These are phyloP conservation scores for Temnothorax curvispinosus DNA, from an alignment of 1,140 invertebrate species.

Conservation along the genomic window DNA sequence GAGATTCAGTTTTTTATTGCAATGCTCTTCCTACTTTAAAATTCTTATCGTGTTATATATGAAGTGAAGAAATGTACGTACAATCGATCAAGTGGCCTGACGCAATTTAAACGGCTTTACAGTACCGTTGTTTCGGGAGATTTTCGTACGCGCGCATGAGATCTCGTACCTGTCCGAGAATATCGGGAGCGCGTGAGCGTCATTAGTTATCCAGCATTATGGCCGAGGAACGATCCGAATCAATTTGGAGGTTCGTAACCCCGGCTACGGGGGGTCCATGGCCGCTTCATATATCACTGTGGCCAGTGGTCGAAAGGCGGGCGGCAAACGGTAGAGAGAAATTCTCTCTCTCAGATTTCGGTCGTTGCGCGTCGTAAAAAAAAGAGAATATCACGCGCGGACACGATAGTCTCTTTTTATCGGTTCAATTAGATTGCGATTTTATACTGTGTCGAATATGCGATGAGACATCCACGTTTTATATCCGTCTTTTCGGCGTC, in stretches of 20 bases:
- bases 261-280: conserved; percentile 58
- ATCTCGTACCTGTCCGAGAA: conserved; percentile 63
- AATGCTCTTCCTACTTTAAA: not conserved
- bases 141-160: conserved; percentile 51
- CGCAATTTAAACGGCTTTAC: conserved; percentile 52
- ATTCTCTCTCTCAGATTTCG: conserved; percentile 56
- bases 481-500: not conserved
- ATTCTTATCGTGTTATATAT: not conserved
- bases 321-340: not conserved
- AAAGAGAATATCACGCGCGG: conserved; percentile 13
- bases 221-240: conserved; percentile 74
- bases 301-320: conserved; percentile 45
- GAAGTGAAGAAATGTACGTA: conserved; percentile 28
- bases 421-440: conserved; percentile 61
- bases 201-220: conserved; percentile 77
- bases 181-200: conserved; percentile 58
- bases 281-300: conserved; percentile 73
- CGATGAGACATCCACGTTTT: conserved; percentile 37
- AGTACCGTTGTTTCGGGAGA: conserved; percentile 23
- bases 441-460: conserved; percentile 45
- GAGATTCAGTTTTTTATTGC: not conserved
- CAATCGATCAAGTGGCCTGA: conserved; percentile 28
- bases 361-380: conserved; percentile 64
- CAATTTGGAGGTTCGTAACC: conserved; percentile 74
- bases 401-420: conserved; percentile 48